Percentiles rank a stretch among this genome's conserved stretches.
Evolutionary conservation across 2,888 invertebrate species (phyloP).

Genomic region (Conops quadrifasciatus): DNA sequence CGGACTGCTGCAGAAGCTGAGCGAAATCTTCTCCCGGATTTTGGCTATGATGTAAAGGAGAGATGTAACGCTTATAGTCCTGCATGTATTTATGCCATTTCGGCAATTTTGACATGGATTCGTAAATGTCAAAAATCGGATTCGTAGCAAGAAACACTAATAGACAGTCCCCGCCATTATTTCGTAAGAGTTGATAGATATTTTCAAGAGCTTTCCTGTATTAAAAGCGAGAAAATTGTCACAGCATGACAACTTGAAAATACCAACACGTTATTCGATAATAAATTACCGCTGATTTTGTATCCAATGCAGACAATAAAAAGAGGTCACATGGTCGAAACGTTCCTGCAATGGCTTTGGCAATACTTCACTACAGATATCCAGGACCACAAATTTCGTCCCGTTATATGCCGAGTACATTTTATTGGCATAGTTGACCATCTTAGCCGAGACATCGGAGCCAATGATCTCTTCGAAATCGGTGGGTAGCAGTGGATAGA

Average conservation of each 20-base stretch:
- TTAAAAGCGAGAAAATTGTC: constrained; percentile 40
- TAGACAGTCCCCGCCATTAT: constrained; percentile 43
- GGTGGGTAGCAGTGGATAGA: constrained; percentile 71
- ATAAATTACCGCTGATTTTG: constrained; percentile 67
- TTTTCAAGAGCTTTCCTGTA: constrained; percentile 44
- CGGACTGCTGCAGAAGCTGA: constrained; percentile 35
- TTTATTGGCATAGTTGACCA: constrained; percentile 73
- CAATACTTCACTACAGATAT: constrained; percentile 67
- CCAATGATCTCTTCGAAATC: constrained; percentile 69
- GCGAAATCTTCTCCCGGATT: constrained; percentile 40
- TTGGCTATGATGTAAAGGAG: constrained; percentile 40
- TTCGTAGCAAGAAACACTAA: constrained; percentile 42
- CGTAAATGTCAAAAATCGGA: constrained; percentile 43
- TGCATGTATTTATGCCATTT: constrained; percentile 44
- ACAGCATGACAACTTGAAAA: neutral
- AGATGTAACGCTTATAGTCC: constrained; percentile 41
- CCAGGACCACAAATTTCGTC: constrained; percentile 63
- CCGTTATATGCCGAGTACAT: constrained; percentile 65
- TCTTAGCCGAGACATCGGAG: constrained; percentile 75
- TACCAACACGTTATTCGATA: neutral
- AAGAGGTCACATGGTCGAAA: constrained; percentile 76
- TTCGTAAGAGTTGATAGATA: constrained; percentile 41
- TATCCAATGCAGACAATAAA: constrained; percentile 82
- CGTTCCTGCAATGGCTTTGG: constrained; percentile 65
- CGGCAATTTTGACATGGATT: constrained; percentile 33